These are phyloP conservation scores for Gonioctena quinquepunctata DNA, from an alignment of 1,140 invertebrate genomes.

Conservation along the genomic window DNA sequence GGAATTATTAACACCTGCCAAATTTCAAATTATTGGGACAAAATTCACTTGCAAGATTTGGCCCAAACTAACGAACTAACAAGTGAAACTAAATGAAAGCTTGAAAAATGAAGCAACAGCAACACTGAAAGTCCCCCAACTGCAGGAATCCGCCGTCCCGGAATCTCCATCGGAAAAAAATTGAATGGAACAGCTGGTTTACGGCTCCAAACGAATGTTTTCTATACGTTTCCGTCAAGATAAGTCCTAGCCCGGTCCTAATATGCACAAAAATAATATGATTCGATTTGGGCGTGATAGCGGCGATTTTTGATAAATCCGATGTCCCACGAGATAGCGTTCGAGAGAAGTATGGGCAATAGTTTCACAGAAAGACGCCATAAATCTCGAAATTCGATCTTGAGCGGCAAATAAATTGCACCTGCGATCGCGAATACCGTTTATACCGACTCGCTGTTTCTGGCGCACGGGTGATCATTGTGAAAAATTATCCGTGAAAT, in stretches of 20 bases:
- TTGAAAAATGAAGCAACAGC: too few species aligned
- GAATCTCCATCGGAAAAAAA: constrained; percentile 15
- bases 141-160: background rate
- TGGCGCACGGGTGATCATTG: background rate
- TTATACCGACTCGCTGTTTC: background rate
- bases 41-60: too few species aligned
- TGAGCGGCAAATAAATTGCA: constrained; percentile 52
- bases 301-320: constrained; percentile 45
- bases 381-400: constrained; percentile 54
- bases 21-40: too few species aligned
- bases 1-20: too few species aligned
- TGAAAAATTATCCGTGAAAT: background rate
- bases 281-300: constrained; percentile 29
- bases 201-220: background rate
- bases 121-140: background rate
- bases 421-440: constrained; percentile 42
- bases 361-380: constrained; percentile 48
- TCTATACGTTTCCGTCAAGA: constrained; percentile 8
- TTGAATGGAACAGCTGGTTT: background rate
- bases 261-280: constrained; percentile 30
- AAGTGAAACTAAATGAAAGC: too few species aligned
- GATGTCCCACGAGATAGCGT: constrained; percentile 42
- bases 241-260: constrained; percentile 12
- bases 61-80: too few species aligned
- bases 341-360: constrained; percentile 47